Conservation (phyloP, 2,797 vertebrate genomes). For the Microctenopoma steveboyesi region DNA sequence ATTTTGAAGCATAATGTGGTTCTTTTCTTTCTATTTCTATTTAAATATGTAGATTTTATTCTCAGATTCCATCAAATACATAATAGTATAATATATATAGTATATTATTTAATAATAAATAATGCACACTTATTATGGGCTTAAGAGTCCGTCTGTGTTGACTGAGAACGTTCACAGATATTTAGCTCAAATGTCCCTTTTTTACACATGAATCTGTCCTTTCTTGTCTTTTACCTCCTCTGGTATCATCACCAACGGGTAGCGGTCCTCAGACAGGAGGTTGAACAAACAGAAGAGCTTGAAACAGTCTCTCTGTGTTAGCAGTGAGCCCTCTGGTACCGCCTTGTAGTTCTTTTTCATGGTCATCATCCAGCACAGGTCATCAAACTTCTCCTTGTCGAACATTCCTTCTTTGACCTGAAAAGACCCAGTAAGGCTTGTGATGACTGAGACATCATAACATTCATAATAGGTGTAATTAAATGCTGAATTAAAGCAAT, state of each 20-base stretch:
- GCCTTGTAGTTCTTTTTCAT: constrained; percentile 84
- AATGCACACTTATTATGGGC: neutral
- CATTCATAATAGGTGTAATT: neutral
- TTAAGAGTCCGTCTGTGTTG: neutral
- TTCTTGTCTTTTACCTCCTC: constrained; percentile 78
- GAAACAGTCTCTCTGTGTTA: constrained; percentile 81
- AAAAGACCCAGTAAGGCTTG: neutral
- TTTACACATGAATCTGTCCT: neutral
- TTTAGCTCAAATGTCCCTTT: neutral
- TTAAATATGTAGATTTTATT: too few relatives aligned
- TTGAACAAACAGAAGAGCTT: constrained; percentile 88
- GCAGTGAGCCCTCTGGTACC: constrained; percentile 48
- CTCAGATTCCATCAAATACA: neutral
- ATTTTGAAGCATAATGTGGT: neutral
- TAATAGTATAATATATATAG: too few relatives aligned
- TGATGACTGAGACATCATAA: neutral
- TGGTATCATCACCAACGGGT: constrained; percentile 84
- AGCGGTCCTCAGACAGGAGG: constrained; percentile 85
- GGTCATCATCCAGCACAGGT: constrained; percentile 88
- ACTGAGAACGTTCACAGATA: too few relatives aligned
- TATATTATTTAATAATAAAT: too few relatives aligned
- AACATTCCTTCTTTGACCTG: constrained; percentile 85
- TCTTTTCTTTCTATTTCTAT: neutral
- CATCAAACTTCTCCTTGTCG: constrained; percentile 85
- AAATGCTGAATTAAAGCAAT: neutral